Percentiles rank a stretch among this genome's conserved stretches.
Conservation (phyloP, 2,797 vertebrate species). For the Melanotaenia pygmaea region DNA sequence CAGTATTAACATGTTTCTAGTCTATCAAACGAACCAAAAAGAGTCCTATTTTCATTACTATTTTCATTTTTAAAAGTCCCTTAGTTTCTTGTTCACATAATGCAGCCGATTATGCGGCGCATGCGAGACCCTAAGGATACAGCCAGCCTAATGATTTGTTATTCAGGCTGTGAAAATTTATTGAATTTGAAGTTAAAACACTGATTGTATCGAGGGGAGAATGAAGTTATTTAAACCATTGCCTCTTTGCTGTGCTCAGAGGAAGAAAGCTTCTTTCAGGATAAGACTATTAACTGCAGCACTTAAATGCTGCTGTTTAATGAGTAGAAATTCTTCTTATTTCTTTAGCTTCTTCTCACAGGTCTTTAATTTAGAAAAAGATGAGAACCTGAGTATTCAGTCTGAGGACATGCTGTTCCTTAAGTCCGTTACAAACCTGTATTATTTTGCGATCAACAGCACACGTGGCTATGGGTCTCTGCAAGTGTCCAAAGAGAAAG, state of each 20-base stretch:
- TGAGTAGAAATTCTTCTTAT: background rate
- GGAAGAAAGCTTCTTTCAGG: background rate
- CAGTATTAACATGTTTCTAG: background rate
- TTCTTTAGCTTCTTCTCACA: background rate
- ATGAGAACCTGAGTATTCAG: background rate
- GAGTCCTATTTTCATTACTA: background rate
- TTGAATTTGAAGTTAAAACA: background rate
- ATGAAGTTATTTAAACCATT: background rate
- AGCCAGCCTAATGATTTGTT: background rate
- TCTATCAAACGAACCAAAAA: background rate
- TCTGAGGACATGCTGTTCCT: background rate
- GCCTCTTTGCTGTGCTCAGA: background rate
- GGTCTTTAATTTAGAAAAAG: background rate
- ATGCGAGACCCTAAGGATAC: background rate
- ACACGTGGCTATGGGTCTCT: slow-evolving; percentile 88
- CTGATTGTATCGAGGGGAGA: background rate
- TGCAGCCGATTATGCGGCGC: background rate
- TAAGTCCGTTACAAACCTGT: background rate
- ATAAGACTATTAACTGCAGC: background rate
- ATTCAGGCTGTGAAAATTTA: background rate
- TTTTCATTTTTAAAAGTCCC: background rate
- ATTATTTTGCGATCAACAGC: slow-evolving; percentile 19
- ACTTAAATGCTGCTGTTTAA: slow-evolving; percentile 7
- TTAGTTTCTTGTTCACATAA: background rate
- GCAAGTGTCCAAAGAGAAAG: slow-evolving; percentile 95